These are phyloP conservation scores for Drosophila nigromelanica DNA, from an alignment of 1,140 invertebrate species.

Conservation along the genomic window DNA sequence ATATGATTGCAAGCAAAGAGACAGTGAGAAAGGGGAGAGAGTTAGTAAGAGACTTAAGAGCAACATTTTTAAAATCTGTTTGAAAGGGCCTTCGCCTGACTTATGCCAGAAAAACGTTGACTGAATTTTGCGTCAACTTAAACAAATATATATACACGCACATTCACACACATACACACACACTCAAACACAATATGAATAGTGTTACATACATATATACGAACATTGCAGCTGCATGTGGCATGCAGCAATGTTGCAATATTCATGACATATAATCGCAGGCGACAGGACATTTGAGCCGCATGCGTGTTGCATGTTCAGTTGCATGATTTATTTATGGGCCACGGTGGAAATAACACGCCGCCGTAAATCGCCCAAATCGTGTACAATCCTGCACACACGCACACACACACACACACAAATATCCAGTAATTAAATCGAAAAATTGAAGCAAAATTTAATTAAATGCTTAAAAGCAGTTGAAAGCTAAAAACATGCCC, in stretches of 20 bases:
- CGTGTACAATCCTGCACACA: constrained; percentile 7
- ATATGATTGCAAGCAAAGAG: neutral
- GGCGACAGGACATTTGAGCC: constrained; percentile 29
- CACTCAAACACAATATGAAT: neutral
- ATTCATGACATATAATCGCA: constrained; percentile 49
- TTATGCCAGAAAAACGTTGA: constrained; percentile 31
- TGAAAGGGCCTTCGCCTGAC: neutral
- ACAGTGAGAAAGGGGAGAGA: neutral
- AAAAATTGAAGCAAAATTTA: constrained; percentile 54
- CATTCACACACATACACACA: constrained; percentile 9
- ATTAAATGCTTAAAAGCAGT: constrained; percentile 46
- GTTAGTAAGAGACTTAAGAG: too few species aligned
- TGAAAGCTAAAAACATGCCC: neutral
- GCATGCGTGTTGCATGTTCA: constrained; percentile 31
- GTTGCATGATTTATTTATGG: constrained; percentile 65
- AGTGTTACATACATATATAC: neutral
- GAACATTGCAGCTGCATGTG: constrained; percentile 18
- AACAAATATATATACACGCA: constrained; percentile 2
- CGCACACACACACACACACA: too few species aligned
- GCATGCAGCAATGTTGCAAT: constrained; percentile 38
- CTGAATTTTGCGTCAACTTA: neutral
- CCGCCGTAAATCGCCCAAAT: constrained; percentile 37
- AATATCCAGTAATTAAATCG: constrained; percentile 50
- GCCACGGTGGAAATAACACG: constrained; percentile 12
- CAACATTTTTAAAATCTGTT: neutral